Conservation (phyloP, 2,888 invertebrate species). For the Bruchidius siliquastri region DNA sequence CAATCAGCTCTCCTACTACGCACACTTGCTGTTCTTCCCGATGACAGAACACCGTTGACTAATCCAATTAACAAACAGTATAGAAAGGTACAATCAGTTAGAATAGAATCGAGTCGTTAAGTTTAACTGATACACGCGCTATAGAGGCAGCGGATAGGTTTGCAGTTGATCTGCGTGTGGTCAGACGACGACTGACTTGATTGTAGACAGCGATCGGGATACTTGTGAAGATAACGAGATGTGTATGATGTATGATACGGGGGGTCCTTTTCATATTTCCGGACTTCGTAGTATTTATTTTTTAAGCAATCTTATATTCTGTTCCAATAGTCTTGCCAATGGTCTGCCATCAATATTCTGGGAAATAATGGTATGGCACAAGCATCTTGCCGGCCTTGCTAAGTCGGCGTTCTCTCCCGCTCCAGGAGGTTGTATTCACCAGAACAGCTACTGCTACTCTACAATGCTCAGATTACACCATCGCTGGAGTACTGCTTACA, state of each 20-base stretch:
- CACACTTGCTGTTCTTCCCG: not conserved
- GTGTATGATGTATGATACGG: not conserved
- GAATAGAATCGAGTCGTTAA: not conserved
- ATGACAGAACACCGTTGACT: not conserved
- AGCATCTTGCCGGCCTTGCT: too few relatives aligned
- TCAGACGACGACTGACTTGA: not conserved
- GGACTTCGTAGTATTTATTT: too few relatives aligned
- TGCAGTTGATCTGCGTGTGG: not conserved
- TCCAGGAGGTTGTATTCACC: too few relatives aligned
- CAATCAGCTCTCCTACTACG: not conserved
- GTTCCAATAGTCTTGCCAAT: too few relatives aligned
- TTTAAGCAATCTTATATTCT: too few relatives aligned
- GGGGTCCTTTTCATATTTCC: not conserved
- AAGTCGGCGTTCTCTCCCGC: too few relatives aligned
- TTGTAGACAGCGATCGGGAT: not conserved
- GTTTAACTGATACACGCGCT: not conserved
- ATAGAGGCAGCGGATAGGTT: not conserved
- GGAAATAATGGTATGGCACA: too few relatives aligned
- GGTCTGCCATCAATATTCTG: too few relatives aligned
- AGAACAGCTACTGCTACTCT: too few relatives aligned
- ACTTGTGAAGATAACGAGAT: not conserved
- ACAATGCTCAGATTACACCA: too few relatives aligned
- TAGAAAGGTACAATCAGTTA: not conserved
- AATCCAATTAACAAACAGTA: not conserved
- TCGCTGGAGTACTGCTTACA: too few relatives aligned